Evolutionary conservation across 2,888 invertebrate genomes (phyloP), one percentile per base, ranked within the genome.

Genomic region (Elysia crispata): DNA sequence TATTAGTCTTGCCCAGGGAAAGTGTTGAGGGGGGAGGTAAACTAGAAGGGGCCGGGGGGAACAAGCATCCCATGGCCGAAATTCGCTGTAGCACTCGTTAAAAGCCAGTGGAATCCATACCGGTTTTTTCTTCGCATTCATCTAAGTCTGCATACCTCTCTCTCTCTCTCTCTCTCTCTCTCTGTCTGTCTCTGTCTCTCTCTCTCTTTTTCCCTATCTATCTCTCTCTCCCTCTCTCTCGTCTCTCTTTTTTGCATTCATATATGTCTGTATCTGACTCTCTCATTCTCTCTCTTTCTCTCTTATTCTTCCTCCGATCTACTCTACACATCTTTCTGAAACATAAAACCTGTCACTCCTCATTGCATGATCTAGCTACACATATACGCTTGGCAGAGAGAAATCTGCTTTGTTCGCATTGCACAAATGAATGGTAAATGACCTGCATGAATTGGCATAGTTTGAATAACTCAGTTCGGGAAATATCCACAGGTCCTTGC

Each of bases 171-270:
- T 62, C 5, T 60, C 33, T 64, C 20, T 60, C 62, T 64, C 31
- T 75, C 41, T 75, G 62, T 74, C 30, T 74, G 57, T 57, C 54
- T 73, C 23, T 73, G 11, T 73, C 1, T 54, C 25, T 73, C 49
- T 49, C 41, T 49, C 15, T 72, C 41, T 72, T 3, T 72, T n/a
- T 49, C 15, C 49, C 41, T 72, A 15, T 72, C 41, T 72, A 23
- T 72, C 23, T 72, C 6, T 49, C 15, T 74, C 28, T 74, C 15
- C 54, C 54, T 74, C 28, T 74, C 54, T 74, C 50, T 74, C 28
- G 50, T 25, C 54, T 25, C 54, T 25, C 54, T 25, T 74, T 25
- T 74, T 18, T 74, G 28, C 54, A 28, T 74, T 25, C 54, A 0
- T 57, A 5, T 74, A 28, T 54, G 23, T 41, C 20, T 50, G 20